Percentiles rank a stretch among this genome's conserved stretches.
These are phyloP conservation scores for Malacoraja senta DNA, from an alignment of 2,797 vertebrate species.

Conservation along the genomic window DNA sequence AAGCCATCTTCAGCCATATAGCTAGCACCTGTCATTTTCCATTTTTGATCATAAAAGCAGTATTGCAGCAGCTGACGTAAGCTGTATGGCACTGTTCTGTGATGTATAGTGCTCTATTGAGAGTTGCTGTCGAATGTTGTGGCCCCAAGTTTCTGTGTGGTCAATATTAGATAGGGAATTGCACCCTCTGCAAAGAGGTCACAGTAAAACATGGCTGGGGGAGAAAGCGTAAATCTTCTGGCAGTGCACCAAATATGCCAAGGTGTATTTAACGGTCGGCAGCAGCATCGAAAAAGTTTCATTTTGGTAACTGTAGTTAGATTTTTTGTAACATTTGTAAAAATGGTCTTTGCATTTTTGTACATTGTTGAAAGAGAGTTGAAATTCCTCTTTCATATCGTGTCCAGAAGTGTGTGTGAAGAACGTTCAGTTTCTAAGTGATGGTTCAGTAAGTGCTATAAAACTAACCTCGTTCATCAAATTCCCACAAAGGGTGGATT, in stretches of 20 bases:
- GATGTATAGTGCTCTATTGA: conserved; percentile 4
- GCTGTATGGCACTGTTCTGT: neutral
- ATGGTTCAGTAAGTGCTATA: neutral
- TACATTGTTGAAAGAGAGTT: neutral
- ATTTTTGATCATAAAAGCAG: neutral
- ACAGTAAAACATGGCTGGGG: neutral
- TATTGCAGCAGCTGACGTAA: neutral
- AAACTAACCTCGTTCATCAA: neutral
- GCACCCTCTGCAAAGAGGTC: neutral
- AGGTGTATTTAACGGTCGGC: neutral
- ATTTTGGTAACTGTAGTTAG: neutral
- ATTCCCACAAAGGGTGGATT: neutral
- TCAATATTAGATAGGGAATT: neutral
- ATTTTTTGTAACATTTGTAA: neutral
- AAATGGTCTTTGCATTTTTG: neutral
- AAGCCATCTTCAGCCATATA: neutral
- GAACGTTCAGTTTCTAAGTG: neutral
- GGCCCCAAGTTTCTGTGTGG: neutral
- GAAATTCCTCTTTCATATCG: neutral
- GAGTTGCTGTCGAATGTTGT: neutral
- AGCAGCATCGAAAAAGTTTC: neutral
- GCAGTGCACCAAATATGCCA: neutral
- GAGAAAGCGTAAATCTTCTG: neutral
- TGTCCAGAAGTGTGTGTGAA: neutral
- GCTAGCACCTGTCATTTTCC: conserved; percentile 22